Evolutionary conservation across 1,140 invertebrate species (phyloP), one percentile per base, ranked within the genome.

Genomic region (Pollicipes pollicipes): DNA sequence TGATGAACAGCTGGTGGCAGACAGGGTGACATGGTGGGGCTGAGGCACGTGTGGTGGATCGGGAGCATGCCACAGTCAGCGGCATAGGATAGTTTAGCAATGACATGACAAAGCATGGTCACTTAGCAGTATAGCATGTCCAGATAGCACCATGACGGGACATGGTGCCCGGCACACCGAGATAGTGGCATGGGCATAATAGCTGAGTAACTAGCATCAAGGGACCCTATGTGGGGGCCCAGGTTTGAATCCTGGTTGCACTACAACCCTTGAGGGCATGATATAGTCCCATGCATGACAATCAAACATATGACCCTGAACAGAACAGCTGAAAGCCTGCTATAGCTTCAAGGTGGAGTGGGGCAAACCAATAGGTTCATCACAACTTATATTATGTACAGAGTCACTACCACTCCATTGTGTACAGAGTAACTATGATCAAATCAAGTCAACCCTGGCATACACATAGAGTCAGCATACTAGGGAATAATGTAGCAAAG

Each of bases 1-100:
- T 94, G 30, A 95, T 90, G 78, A 95, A 93, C 8, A 98, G 94
- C 83, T 95, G 86, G 75, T 77, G 72, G 66, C 68, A 72, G 68
- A 74, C 71, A 67, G 29, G 21, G 27, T 30, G 6, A 70, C 66
- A 27, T n/a, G n/a, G n/a, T n/a, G n/a, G n/a, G n/a, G n/a, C n/a
- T n/a, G n/a, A n/a, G n/a, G n/a, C n/a, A n/a, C n/a, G n/a, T n/a
- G n/a, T n/a, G n/a, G n/a, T n/a, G n/a, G n/a, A n/a, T n/a, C n/a
- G n/a, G n/a, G n/a, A n/a, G n/a, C n/a, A n/a, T n/a, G n/a, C n/a
- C 67, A 70, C 67, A 67, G 30, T n/a, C 67, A 70, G 31, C 13
- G 32, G 45, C 45, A 66, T 58, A 70, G 30, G 45, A 30, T n/a
- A 66, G 6, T 66, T n/a, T 70, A 67, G 32, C 26, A 30, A 70